Base-by-base conservation (phyloP, 2,797 vertebrate species). In the Alosa sapidissima region DNA sequence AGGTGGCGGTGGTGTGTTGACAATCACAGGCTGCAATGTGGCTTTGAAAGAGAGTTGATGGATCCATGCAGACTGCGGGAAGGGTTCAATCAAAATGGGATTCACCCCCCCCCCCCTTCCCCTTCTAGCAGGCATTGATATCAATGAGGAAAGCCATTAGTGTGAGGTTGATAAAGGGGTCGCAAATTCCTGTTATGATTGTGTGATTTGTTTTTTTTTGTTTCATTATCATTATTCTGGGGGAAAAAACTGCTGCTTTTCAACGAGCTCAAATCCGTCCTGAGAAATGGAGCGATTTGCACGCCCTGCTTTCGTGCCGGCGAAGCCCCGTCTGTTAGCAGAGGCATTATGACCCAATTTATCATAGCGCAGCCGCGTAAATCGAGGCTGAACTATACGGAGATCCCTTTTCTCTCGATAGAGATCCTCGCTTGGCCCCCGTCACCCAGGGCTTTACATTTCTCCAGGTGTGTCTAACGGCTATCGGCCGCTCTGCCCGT, bases 71-170 rank as follows among this genome's bases (percentile, higher is more conserved):
- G 41, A 82, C 81, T 33, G n/a, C 24, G 33, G 62, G 65, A 84
- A 49, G 19, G 81, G 55, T 81, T 88, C 84, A 82, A 78, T 82
- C 60, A 85, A 45, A 86, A 54, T 75, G 81, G 86, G 36, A 52
- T 28, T 28, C 28, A 28, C 84, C 55, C 55, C 60, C 84, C 78
- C 81, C 49, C 81, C 81, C 82, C 9, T 54, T 24, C 21, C 0
- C 1, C 6, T 7, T 19, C n/a, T 58, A 36, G 81, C 24, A 82
- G 62, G 62, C 55, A n/a, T 58, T n/a, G 55, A 58, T 21, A 21
- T 21, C 55, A 58, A 58, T 28, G 24, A 85, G 72, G 81, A 47
- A 84, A 58, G 52, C 78, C 52, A 47, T 88, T 85, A 84, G 62
- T 33, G 11, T 33, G 24, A 33, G 62, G 24, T 65, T 65, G 24